Conservation (phyloP, 2,888 invertebrate species). For the Deilephila elpenor region DNA sequence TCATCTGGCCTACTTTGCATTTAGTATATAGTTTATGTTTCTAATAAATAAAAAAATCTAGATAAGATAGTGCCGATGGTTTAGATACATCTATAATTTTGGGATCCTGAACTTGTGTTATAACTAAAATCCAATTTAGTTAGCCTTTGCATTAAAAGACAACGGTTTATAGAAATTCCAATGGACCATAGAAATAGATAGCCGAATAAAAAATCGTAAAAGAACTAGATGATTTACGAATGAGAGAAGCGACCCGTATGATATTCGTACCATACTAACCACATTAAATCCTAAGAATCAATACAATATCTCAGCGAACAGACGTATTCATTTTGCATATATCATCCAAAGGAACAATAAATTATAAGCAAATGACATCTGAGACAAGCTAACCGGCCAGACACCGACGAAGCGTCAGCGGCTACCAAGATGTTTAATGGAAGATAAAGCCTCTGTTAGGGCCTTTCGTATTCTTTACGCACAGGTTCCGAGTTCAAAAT, state of each 20-base stretch:
- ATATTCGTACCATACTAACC: not conserved
- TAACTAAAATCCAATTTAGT: too few relatives aligned
- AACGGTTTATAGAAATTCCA: not conserved
- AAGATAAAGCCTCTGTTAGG: constrained; percentile 16
- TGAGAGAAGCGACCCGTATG: not conserved
- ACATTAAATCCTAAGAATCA: not conserved
- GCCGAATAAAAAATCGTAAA: not conserved
- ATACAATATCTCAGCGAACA: not conserved
- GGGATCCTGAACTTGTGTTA: too few relatives aligned
- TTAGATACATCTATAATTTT: too few relatives aligned
- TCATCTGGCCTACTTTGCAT: too few relatives aligned
- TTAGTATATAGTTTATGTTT: too few relatives aligned
- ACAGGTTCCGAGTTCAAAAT: constrained; percentile 1
- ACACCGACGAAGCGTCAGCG: constrained; percentile 17
- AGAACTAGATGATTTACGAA: not conserved
- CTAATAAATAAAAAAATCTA: too few relatives aligned
- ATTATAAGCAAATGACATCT: constrained; percentile 56
- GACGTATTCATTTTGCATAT: constrained; percentile 41
- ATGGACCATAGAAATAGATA: not conserved
- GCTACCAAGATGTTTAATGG: constrained; percentile 28
- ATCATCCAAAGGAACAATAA: constrained; percentile 58
- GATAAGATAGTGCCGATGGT: too few relatives aligned
- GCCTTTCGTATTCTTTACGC: constrained; percentile 1
- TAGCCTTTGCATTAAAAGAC: too few relatives aligned
- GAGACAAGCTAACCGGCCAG: constrained; percentile 4